A percentile compares a stretch with the other conserved stretches of the same genome.
These are phyloP conservation scores for Heterodera carotae DNA, from an alignment of 1,140 invertebrate genomes.

Conservation along the genomic window DNA sequence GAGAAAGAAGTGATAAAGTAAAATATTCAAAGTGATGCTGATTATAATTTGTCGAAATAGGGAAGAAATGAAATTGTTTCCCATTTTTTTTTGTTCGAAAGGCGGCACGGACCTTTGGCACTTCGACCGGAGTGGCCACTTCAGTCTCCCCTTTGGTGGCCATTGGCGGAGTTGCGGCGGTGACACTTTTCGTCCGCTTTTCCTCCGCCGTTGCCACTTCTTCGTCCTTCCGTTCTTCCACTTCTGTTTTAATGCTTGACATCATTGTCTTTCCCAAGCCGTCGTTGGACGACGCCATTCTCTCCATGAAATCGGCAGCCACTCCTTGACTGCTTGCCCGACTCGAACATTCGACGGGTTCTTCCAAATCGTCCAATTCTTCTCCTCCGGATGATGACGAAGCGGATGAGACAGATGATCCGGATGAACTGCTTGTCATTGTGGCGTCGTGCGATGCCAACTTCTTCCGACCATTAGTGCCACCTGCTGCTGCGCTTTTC, in stretches of 20 bases:
- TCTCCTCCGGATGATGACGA: neutral
- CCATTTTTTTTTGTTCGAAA: neutral
- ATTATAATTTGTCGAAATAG: too few relatives aligned
- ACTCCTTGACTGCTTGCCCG: neutral
- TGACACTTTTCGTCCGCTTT: neutral
- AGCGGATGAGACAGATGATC: neutral
- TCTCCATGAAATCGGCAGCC: too few relatives aligned
- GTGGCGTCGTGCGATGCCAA: neutral
- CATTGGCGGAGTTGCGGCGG: neutral
- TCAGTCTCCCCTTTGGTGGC: neutral
- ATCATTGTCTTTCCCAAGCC: too few relatives aligned
- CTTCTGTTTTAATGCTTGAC: neutral
- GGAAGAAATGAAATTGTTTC: neutral
- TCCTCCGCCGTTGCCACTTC: neutral
- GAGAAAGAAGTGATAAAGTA: neutral
- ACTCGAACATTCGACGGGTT: neutral
- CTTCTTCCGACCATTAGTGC: neutral
- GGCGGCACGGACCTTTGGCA: neutral
- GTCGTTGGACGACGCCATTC: too few relatives aligned
- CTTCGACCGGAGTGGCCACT: neutral
- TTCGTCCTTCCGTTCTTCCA: neutral
- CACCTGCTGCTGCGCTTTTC: neutral
- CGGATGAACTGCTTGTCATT: constrained; percentile 6
- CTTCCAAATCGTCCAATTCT: neutral
- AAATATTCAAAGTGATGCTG: too few relatives aligned